These are phyloP conservation scores for Linurgus olivaceus DNA, from an alignment of 2,797 vertebrate species.

Conservation along the genomic window DNA sequence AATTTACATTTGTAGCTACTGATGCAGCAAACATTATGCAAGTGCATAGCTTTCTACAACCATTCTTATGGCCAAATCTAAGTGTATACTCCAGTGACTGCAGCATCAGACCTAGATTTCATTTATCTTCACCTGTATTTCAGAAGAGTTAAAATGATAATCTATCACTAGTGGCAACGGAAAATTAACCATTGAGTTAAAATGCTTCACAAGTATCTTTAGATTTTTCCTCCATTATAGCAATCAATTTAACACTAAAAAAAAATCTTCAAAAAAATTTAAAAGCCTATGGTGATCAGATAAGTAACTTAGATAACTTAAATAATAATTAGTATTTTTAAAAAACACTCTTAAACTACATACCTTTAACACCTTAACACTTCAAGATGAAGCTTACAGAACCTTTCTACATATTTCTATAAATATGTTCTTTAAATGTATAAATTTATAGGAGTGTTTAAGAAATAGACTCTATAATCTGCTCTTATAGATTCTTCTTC, in stretches of 20 bases:
- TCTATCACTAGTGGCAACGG: not conserved
- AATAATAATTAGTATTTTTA: not conserved
- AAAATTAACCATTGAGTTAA: not conserved
- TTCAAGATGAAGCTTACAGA: not conserved
- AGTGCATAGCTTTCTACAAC: not conserved
- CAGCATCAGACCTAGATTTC: not conserved
- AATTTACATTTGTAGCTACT: not conserved
- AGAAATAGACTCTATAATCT: not conserved
- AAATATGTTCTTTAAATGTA: not conserved
- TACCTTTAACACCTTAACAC: not conserved
- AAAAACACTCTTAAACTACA: not conserved
- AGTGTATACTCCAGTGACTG: not conserved
- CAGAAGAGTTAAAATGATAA: not conserved
- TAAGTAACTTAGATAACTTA: not conserved
- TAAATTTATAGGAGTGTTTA: not conserved
- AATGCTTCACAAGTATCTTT: not conserved
- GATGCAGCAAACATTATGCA: not conserved
- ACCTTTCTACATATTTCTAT: not conserved
- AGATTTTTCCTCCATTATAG: not conserved
- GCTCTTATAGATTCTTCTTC: not conserved
- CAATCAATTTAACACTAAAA: not conserved
- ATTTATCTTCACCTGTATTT: not conserved
- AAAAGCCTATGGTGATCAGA: not conserved
- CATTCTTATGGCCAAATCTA: not conserved
- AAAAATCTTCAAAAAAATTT: not conserved